Base-by-base conservation (phyloP, 2,888 invertebrate species). In the Pyrocoelia pectoralis region DNA sequence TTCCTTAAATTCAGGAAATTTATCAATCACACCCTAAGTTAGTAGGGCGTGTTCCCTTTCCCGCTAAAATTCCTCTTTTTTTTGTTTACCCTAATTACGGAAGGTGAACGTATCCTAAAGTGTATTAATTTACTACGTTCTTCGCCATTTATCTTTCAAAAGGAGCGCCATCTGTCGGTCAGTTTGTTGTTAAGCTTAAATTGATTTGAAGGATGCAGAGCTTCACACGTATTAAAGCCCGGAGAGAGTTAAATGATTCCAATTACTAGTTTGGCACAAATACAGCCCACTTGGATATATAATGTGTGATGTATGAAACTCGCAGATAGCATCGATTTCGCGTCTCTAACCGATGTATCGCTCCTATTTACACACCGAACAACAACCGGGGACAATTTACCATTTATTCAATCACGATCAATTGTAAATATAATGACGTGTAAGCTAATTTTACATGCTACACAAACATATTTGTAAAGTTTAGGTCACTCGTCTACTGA, bases 321-420 rank as follows among this genome's bases (percentile, higher is more conserved):
- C 51, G 38, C 52, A 61, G 61, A 61, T 56, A 56, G 56, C 54
- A 61, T 61, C 56, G 56, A 61, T 61, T 61, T 52, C 38, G 43
- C 33, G 51, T 13, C 49, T 18, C 56, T 38, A n/a, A n/a, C n/a
- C n/a, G 55, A 61, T 52, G 51, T 46, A 53, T 48, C 53, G 40
- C 24, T 17, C 41, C 46, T 53, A 49, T 62, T 57, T 28, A 56
- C 38, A 56, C 19, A 50, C 41, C 13, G 17, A n/a, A n/a, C n/a
- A 28, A 46, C 29, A 29, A 46, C 12, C 12, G 41, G 13, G 14
- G 12, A 41, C 12, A 41, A 41, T 14, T 13, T 1, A 41, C 12
- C 14, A 41, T 41, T 41, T 41, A 24, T 41, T 33, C 52, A 43
- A 33, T 59, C 46, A 15, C 24, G 40, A 58, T 40, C 48, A 60